These are phyloP conservation scores for Drosophila subquinaria DNA, from an alignment of 2,888 invertebrate genomes.

Conservation along the genomic window DNA sequence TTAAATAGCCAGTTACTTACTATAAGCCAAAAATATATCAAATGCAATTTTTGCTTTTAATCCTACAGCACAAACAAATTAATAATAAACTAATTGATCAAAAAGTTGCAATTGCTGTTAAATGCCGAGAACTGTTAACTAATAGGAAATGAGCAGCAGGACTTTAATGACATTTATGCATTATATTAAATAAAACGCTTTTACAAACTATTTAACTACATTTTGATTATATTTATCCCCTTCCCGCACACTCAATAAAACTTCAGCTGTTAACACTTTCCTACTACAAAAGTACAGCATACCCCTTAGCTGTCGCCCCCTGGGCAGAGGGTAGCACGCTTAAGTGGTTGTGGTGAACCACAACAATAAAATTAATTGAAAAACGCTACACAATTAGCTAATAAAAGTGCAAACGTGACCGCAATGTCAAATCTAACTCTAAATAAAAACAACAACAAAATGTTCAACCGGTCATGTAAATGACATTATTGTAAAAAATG, in stretches of 20 bases:
- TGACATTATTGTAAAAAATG: constrained; percentile 56
- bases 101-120: too few relatives aligned
- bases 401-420: constrained; percentile 76
- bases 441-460: constrained; percentile 23
- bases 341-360: constrained; percentile 17
- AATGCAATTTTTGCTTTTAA: too few relatives aligned
- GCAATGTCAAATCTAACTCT: constrained; percentile 58
- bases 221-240: not conserved
- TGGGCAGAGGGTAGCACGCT: constrained; percentile 6
- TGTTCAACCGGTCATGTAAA: constrained; percentile 67
- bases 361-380: constrained; percentile 42
- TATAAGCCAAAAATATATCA: too few relatives aligned
- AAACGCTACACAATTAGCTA: constrained; percentile 62
- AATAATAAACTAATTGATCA: too few relatives aligned
- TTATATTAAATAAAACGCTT: not conserved
- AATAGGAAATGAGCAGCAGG: too few relatives aligned
- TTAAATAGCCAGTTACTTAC: too few relatives aligned
- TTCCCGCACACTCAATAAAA: not conserved
- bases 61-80: too few relatives aligned
- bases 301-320: constrained; percentile 3
- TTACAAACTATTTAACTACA: too few relatives aligned
- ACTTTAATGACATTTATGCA: too few relatives aligned
- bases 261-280: not conserved
- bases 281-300: not conserved
- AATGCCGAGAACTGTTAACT: too few relatives aligned